A percentile compares a stretch with the other conserved stretches of the same genome.
Conservation (phyloP, 2,113 vertebrate genomes). For the Cyrtonyx montezumae region DNA sequence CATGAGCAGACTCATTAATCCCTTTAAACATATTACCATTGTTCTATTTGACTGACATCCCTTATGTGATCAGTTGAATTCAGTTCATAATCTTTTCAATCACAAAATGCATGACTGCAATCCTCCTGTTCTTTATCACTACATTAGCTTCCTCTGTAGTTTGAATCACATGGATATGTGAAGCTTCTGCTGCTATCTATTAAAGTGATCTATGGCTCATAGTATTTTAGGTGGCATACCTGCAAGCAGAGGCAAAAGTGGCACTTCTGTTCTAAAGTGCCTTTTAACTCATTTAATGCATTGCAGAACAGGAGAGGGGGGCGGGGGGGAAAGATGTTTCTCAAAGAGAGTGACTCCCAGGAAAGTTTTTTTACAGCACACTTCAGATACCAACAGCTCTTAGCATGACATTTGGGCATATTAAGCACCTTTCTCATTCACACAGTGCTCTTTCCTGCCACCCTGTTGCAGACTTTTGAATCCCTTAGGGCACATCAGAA, state of each 20-base stretch:
- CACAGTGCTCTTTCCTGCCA: background rate
- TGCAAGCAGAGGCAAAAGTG: slow-evolving; percentile 8
- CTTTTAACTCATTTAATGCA: slow-evolving; percentile 10
- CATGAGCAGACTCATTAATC: slow-evolving; percentile 18
- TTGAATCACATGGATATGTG: slow-evolving; percentile 25
- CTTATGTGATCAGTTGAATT: background rate
- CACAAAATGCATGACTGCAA: background rate
- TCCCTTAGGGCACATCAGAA: background rate
- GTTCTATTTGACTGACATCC: slow-evolving; percentile 7
- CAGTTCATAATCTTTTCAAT: background rate
- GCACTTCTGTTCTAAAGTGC: background rate
- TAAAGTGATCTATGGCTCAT: background rate
- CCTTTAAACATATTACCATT: background rate
- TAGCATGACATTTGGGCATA: background rate
- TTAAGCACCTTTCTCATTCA: too few relatives aligned
- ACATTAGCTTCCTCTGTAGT: slow-evolving; percentile 17
- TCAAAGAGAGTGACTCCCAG: background rate
- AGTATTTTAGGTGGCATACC: background rate
- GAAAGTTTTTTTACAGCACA: background rate
- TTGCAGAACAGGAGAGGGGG: background rate
- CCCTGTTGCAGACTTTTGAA: background rate
- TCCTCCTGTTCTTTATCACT: background rate
- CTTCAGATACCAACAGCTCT: background rate
- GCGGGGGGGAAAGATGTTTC: rapidly evolving
- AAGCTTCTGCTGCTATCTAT: slow-evolving; percentile 4